Evolutionary conservation across 2,797 vertebrate genomes (phyloP), one percentile per base, ranked within the genome.

Genomic region (Pseudochromis fuscus): DNA sequence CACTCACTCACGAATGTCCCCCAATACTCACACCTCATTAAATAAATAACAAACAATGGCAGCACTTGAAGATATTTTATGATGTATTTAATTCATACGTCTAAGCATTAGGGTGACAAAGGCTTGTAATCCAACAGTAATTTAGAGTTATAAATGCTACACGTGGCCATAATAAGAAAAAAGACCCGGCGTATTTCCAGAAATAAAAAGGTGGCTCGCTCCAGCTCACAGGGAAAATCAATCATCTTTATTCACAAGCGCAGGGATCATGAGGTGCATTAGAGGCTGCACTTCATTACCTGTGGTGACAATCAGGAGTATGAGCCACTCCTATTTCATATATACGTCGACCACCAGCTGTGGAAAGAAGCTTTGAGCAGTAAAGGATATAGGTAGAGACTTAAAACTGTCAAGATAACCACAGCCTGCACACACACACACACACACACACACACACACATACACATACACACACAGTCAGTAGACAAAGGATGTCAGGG

Each of bases 371-470:
- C 24, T 33, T 44, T 46, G 38, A 15, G 35, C 27, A 24, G 37
- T 37, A 38, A 28, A 55, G 16, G 50, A 55, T 30, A 38, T 40
- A 49, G 51, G 2, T 7, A 4, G 58, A 55, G 48, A 33, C 33
- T 51, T 64, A 35, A 60, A 59, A 30, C 30, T 35, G 48, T 35
- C 33, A 28, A 64, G 58, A 52, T 69, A 69, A 67, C 33, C 21
- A 51, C 59, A 30, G 56, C 37, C n/a, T n/a, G n/a, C n/a, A n/a
- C n/a, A n/a, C n/a, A n/a, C n/a, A n/a, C n/a, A n/a, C n/a, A n/a
- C n/a, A n/a, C n/a, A n/a, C n/a, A n/a, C n/a, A n/a, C n/a, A n/a
- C n/a, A n/a, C n/a, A n/a, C n/a, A n/a, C n/a, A n/a, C n/a, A n/a
- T n/a, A n/a, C n/a, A n/a, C n/a, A n/a, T n/a, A n/a, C n/a, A n/a